phyloP scores from a whole-genome alignment of 92 coral and sea anemone species.

The Epizoanthus rinbou region DNA sequence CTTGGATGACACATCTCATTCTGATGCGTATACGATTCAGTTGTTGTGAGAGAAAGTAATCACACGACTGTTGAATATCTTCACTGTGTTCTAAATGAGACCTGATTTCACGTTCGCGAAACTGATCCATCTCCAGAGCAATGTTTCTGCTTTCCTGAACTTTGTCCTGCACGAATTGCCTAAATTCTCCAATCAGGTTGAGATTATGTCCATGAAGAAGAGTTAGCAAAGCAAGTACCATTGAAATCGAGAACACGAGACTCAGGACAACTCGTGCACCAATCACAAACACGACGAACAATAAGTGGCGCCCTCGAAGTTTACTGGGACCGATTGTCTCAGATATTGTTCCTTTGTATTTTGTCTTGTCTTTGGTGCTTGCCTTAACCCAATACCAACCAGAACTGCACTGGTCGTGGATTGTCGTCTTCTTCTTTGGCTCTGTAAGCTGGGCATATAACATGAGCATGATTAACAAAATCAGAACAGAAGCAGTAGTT shows the following conservation, averaged over 20 bases:
- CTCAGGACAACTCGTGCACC: conserved; percentile 60
- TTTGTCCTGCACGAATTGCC: conserved; percentile 58
- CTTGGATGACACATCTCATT: conserved; percentile 72
- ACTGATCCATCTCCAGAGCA: conserved; percentile 74
- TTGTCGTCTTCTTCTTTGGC: conserved; percentile 16
- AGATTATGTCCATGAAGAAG: conserved; percentile 69
- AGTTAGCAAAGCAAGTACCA: conserved; percentile 64
- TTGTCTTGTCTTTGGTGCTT: conserved; percentile 12
- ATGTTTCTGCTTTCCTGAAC: conserved; percentile 54
- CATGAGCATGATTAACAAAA: conserved; percentile 49
- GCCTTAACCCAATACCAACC: conserved; percentile 52
- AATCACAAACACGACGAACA: conserved; percentile 62
- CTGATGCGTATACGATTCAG: conserved; percentile 61
- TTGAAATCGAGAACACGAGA: conserved; percentile 65
- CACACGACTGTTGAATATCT: conserved; percentile 76
- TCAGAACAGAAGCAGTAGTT: conserved; percentile 57
- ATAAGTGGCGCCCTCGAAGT: conserved; percentile 70
- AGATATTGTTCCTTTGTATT: not conserved
- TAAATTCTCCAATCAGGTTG: conserved; percentile 57
- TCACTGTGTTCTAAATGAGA: conserved; percentile 54
- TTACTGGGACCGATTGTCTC: conserved; percentile 46
- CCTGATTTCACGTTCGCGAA: conserved; percentile 70
- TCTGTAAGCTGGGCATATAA: conserved; percentile 67
- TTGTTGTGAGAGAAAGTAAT: conserved; percentile 61
- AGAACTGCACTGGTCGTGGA: conserved; percentile 1